Evolutionary conservation across 35 echinoderm and acorn worm genomes (phyloP), one percentile per base, ranked within the genome.

Genomic region (Antedon bifida): DNA sequence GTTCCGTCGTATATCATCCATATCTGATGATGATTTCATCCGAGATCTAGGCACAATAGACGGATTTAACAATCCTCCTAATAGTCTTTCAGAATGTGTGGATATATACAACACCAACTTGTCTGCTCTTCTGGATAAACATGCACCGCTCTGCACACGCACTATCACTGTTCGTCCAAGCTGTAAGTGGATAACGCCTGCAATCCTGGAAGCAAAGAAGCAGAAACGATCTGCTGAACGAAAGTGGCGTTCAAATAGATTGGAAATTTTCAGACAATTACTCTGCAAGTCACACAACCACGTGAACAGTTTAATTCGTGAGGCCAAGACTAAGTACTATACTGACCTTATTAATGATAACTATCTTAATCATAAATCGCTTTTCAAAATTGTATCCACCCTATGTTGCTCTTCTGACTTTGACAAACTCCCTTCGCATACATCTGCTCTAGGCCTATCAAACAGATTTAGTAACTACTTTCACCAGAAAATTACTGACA

Each of bases 91-190:
- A 9, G 33, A 76, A 26, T 33, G 75, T 76, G 74, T 85, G 8
- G 31, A 30, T 3, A 34, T 74, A 11, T 85, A 76, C 74, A 76
- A 10, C 32, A 35, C n/a, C 5, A 74, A 35, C 0, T 36, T 84
- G 8, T 3, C 30, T 3, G 21, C 0, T 3, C 13, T 84, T 29
- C 30, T 74, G 29, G 82, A 84, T 75, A 32, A 74, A 26, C 82
- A 84, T 74, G 82, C 82, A 30, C 82, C 82, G 33, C 45, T 74
- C 30, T 30, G 42, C 28, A 84, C 45, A 28, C 64, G 75, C 32
- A 34, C 44, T 0, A 74, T 84, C 5, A 64, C 42, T 26, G 30
- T 84, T 7, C 64, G 82, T 30, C 82, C 45, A 13, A 32, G 39
- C 32, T 74, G 45, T 33, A 44, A 44, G 16, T 84, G 82, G 82